Evolutionary conservation across 2,888 invertebrate species (phyloP), one percentile per base, ranked within the genome.

Genomic region (Alcis repandata): DNA sequence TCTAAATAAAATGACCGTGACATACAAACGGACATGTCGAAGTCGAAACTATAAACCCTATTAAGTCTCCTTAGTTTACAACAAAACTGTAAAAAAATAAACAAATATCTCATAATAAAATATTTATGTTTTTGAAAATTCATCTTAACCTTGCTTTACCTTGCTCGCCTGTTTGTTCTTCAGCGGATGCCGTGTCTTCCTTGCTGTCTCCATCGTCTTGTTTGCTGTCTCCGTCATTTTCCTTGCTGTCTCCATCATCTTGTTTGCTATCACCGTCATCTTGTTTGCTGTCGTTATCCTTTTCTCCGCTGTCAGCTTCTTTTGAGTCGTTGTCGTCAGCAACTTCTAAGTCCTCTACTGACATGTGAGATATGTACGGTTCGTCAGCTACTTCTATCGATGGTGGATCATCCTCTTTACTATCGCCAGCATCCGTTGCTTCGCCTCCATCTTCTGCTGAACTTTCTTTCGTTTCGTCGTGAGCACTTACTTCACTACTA

Each of bases 381-480:
- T 94, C 94, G 68, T 93, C 93, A 63, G 91, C 92, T 74, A 92
- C 88, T 85, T 92, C 91, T 59, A 93, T 80, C 52, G 90, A 89
- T 58, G 91, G 91, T 48, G 79, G 77, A 59, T 89, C 88, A 54
- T 87, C 86, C 74, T 89, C 90, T 67, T 79, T 77, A 70, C 86
- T 87, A 46, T 84, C 83, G 22, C 72, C 79, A 41, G 72, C 72
- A 59, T 86, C 84, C 57, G 76, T 75, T 63, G 78, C 81, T 69
- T 83, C 83, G 27, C 78, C 89, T 58, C 83, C 87, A 71, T 86
- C 89, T 84, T 92, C 92, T 72, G 78, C 82, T 78, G 91, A 91
- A 80, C 80, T 85, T 84, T 91, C 90, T 82, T 86, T 90, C 83
- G 90, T 87, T 79, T 90, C 88, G 79, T 89, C 87, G 75, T 88